phyloP scores from a whole-genome alignment of 2,888 invertebrate species.

The Steromphala cineraria region DNA sequence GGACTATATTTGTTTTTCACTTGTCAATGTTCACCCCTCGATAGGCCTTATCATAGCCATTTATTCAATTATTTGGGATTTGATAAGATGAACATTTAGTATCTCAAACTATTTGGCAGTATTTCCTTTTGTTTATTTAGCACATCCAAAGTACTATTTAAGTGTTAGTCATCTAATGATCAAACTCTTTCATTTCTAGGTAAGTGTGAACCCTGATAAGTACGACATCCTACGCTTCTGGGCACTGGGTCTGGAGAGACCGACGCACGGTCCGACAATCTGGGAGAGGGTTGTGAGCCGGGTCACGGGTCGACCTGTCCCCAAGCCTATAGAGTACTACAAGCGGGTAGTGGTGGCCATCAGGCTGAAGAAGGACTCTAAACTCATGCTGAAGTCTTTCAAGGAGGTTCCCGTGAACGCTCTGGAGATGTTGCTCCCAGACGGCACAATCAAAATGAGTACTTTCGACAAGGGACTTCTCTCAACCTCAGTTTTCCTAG shows the following conservation, averaged over 20 bases:
- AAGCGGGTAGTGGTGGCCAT: slow-evolving; percentile 73
- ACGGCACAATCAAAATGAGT: slow-evolving; percentile 67
- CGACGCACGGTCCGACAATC: slow-evolving; percentile 49
- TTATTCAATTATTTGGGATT: no score
- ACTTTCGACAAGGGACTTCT: slow-evolving; percentile 62
- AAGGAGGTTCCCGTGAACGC: slow-evolving; percentile 71
- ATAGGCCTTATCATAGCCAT: no score
- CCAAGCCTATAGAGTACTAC: slow-evolving; percentile 62
- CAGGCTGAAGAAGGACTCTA: slow-evolving; percentile 70
- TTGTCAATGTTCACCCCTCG: no score
- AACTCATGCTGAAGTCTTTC: slow-evolving; percentile 73
- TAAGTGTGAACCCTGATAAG: slow-evolving; percentile 65
- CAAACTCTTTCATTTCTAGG: slow-evolving; percentile 51
- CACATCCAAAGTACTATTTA: no score
- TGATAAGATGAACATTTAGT: no score
- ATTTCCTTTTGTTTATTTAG: neutral
- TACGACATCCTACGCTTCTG: slow-evolving; percentile 73
- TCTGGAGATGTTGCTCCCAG: slow-evolving; percentile 71
- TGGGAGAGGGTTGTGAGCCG: slow-evolving; percentile 34
- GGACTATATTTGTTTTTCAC: no score
- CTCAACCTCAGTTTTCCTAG: slow-evolving; percentile 49
- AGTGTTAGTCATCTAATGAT: neutral
- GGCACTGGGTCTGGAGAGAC: slow-evolving; percentile 69
- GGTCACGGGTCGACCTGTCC: slow-evolving; percentile 32
- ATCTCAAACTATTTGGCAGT: no score